Conservation (phyloP, 53 echinoderm and acorn worm genomes). For the Apostichopus leukothele region DNA sequence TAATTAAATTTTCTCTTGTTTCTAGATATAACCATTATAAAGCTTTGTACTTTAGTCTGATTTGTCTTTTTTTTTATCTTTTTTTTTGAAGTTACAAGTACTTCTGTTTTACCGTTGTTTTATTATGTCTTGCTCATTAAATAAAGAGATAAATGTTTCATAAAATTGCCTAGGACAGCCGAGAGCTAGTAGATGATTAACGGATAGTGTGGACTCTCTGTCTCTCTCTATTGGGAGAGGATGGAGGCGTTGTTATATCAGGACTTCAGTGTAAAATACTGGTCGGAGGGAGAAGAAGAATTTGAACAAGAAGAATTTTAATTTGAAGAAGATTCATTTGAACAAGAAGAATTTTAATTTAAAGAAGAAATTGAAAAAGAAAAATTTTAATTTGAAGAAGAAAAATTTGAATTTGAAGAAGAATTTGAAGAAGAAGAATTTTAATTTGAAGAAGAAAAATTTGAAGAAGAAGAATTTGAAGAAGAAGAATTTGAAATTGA, state of each 20-base stretch:
- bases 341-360: no score
- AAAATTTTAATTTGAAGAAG: no score
- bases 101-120: constrained; percentile 1
- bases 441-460: no score
- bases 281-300: no score
- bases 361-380: no score
- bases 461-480: not conserved
- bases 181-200: constrained; percentile 19
- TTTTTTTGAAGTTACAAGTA: constrained; percentile 6
- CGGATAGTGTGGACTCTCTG: not conserved
- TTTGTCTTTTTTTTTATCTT: not conserved
- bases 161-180: constrained; percentile 14
- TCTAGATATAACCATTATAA: not conserved
- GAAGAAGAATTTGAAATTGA: no score
- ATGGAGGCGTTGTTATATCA: no score
- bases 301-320: no score
- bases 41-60: constrained; percentile 13
- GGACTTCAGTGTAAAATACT: no score
- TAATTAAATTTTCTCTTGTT: constrained; percentile 36
- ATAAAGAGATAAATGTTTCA: constrained; percentile 7
- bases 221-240: no score
- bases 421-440: no score
- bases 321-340: not conserved
- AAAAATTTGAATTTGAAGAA: no score
- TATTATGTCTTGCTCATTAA: constrained; percentile 10